These are phyloP conservation scores for Danionella dracula DNA, from an alignment of 2,797 vertebrate genomes.

Conservation along the genomic window DNA sequence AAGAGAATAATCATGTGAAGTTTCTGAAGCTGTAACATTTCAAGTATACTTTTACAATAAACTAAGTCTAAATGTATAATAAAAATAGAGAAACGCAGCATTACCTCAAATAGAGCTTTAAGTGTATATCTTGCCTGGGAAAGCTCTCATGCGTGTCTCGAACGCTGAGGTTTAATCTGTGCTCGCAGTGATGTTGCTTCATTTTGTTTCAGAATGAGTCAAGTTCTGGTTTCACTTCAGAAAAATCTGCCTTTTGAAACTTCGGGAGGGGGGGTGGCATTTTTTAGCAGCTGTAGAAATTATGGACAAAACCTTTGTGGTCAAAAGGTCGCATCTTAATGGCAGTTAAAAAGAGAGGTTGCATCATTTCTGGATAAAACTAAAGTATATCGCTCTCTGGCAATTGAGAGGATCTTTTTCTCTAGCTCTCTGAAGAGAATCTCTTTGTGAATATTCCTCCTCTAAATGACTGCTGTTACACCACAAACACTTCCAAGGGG, in stretches of 20 bases:
- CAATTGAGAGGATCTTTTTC: not conserved
- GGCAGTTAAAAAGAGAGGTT: not conserved
- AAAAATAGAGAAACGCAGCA: no score
- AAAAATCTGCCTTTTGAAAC: slow-evolving; percentile 71
- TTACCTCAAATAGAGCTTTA: no score
- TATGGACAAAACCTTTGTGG: slow-evolving; percentile 51
- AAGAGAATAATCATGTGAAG: no score
- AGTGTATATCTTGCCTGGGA: slow-evolving; percentile 1
- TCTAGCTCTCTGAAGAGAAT: no score
- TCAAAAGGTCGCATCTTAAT: slow-evolving; percentile 1
- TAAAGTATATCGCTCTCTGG: not conserved
- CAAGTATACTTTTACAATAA: no score
- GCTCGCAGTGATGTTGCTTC: slow-evolving; percentile 55
- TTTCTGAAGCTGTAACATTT: no score
- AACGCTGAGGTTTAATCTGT: slow-evolving; percentile 27
- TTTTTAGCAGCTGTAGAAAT: slow-evolving; percentile 56
- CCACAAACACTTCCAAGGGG: slow-evolving; percentile 45
- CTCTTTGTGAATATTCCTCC: not conserved
- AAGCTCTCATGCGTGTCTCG: not conserved
- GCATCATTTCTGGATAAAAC: not conserved
- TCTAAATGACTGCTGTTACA: slow-evolving; percentile 30
- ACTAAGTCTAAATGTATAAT: no score
- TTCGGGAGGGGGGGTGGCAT: slow-evolving; percentile 43
- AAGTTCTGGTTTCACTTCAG: slow-evolving; percentile 81
- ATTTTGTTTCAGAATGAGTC: slow-evolving; percentile 69